Conservation (phyloP, 2,797 vertebrate species). For the Malacoctenus gilli region DNA sequence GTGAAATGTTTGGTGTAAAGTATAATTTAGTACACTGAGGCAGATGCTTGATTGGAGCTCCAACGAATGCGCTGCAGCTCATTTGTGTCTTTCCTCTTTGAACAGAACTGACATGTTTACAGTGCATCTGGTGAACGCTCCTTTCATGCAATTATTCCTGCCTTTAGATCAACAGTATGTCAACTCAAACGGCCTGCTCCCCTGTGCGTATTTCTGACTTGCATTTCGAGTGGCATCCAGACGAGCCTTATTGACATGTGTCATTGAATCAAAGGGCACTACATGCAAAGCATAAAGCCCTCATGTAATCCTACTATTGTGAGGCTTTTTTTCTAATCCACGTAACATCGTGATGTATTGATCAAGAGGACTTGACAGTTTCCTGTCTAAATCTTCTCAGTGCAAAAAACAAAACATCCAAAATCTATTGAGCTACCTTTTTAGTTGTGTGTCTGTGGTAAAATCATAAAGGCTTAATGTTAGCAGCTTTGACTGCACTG, state of each 20-base stretch:
- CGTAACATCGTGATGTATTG: too few relatives aligned
- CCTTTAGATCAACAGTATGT: slow-evolving; percentile 43
- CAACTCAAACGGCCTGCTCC: slow-evolving; percentile 29
- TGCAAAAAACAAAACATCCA: too few relatives aligned
- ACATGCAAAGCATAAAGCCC: slow-evolving; percentile 30
- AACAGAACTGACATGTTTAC: slow-evolving; percentile 43
- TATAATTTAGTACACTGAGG: slow-evolving; percentile 7
- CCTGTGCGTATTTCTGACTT: slow-evolving; percentile 33
- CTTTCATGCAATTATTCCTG: slow-evolving; percentile 28
- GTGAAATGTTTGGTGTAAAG: slow-evolving; percentile 6
- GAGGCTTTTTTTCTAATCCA: too few relatives aligned
- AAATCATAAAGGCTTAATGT: too few relatives aligned
- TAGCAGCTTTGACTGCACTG: too few relatives aligned
- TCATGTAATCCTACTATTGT: too few relatives aligned
- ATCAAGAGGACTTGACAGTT: too few relatives aligned
- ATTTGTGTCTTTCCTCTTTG: slow-evolving; percentile 22
- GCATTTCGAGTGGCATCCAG: slow-evolving; percentile 46
- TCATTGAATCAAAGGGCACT: slow-evolving; percentile 37
- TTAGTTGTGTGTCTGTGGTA: too few relatives aligned
- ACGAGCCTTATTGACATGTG: slow-evolving; percentile 28
- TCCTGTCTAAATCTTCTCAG: too few relatives aligned
- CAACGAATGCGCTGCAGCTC: slow-evolving; percentile 25
- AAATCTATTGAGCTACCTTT: too few relatives aligned
- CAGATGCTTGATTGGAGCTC: slow-evolving; percentile 17
- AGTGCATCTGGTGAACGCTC: slow-evolving; percentile 10